Percentiles rank a stretch among this genome's conserved stretches.
Conservation (phyloP, 2,113 vertebrate species). For the Delphinapterus leucas region DNA sequence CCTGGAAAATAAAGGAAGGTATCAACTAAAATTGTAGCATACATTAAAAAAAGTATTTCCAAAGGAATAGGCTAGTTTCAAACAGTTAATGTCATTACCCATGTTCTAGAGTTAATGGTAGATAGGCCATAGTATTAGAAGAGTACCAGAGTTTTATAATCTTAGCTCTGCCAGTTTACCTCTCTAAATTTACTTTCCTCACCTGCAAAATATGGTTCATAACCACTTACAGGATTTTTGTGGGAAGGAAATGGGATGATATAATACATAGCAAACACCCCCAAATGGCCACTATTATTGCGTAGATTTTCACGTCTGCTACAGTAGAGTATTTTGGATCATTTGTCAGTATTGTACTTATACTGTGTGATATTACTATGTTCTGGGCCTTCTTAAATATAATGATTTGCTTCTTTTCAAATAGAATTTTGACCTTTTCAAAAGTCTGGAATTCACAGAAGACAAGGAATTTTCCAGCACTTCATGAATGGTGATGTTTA, state of each 20-base stretch:
- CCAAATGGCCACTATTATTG: not conserved
- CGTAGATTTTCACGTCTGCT: not conserved
- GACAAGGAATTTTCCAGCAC: constrained; percentile 47
- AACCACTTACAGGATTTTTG: not conserved
- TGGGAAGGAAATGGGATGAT: not conserved
- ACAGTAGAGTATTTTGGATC: not conserved
- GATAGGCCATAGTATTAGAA: not conserved
- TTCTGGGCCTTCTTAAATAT: constrained; percentile 31
- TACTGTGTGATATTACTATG: not conserved
- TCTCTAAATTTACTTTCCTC: not conserved
- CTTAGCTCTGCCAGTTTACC: not conserved
- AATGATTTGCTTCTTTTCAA: constrained; percentile 61
- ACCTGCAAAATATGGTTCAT: not conserved
- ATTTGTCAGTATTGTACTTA: not conserved
- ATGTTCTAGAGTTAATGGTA: not conserved
- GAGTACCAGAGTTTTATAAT: not conserved
- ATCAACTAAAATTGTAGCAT: not conserved
- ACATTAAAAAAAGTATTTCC: constrained; percentile 5
- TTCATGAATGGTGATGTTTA: constrained; percentile 56
- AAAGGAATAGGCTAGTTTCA: not conserved
- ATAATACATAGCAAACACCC: not conserved
- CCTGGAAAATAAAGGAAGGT: not conserved
- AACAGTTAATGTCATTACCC: not conserved
- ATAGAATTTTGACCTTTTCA: constrained; percentile 69
- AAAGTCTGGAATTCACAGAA: constrained; percentile 66